phyloP scores from a whole-genome alignment of 1,140 invertebrate genomes.

The Zaprionus vittiger region DNA sequence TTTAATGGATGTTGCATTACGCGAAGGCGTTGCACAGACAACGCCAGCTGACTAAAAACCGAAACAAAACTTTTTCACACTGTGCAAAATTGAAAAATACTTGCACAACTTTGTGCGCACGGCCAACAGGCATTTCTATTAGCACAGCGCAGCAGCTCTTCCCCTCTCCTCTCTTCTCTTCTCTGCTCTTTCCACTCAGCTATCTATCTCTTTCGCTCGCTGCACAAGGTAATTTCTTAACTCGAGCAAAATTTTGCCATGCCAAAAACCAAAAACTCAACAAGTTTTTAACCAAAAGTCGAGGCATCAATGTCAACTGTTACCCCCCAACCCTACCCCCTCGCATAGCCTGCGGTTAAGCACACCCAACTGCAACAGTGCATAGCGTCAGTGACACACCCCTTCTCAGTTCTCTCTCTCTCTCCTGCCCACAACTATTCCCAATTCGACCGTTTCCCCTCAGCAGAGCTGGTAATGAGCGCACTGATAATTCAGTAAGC shows the following conservation, averaged over 20 bases:
- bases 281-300: conserved; percentile 42
- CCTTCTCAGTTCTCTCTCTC: neutral
- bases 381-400: conserved; percentile 56
- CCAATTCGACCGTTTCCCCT: conserved; percentile 4
- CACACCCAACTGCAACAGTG: conserved; percentile 39
- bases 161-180: neutral
- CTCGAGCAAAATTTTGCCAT: neutral
- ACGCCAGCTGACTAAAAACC: conserved; percentile 32
- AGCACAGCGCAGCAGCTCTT: neutral
- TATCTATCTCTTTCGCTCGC: neutral
- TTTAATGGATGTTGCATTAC: conserved; percentile 78
- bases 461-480: conserved; percentile 61
- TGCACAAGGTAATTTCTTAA: neutral
- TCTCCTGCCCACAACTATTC: neutral
- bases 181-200: neutral
- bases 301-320: conserved; percentile 43
- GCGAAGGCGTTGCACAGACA: conserved; percentile 19
- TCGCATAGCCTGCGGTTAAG: conserved; percentile 12
- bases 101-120: conserved; percentile 34
- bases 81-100: conserved; percentile 75
- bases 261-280: conserved; percentile 7
- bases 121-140: conserved; percentile 33
- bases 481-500: conserved; percentile 70
- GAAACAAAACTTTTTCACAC: conserved; percentile 52
- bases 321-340: conserved; percentile 25